Base-by-base conservation (phyloP, 2,797 vertebrate genomes). In the Sebastes paucispinis region DNA sequence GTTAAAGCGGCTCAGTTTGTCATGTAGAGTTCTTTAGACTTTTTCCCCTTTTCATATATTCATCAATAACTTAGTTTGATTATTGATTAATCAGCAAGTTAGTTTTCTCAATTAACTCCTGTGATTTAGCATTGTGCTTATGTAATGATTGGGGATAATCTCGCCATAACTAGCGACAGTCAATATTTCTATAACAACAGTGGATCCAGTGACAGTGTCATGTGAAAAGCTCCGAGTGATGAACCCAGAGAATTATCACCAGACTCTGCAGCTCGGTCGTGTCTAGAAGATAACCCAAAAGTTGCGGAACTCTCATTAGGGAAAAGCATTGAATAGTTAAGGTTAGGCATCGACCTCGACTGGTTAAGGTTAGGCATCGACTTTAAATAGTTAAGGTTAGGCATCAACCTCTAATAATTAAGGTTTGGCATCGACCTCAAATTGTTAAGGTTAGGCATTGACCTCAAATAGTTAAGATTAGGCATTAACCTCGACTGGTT, bases 1-100 rank as follows among this genome's bases (percentile, higher is more conserved):
- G 68, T 69, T 84, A 29, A 71, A 55, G 70, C 43, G 25, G 34
- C 73, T 79, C 32, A 63, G 27, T 55, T 71, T 72, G 65, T 75
- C 54, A 58, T 59, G 25, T 31, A 47, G 57, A 82, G 75, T 79
- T 80, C 50, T 63, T 80, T 77, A 72, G 36, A 67, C 57, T 65
- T 50, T 50, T 50, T 50, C 57, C 83, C 69, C 11, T 58, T 58
- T 27, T 75, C 7, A 72, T 60, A 52, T 58, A 39, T 52, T 59
- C 27, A 52, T 73, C 50, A 43, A 22, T 7, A 57, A 22, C 3
- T 20, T 22, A 13, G 31, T 78, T n/a, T 22, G 6, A 58, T 34
- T 66, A 67, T 67, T 60, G 36, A 59, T 25, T 5, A 10, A 18
- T 55, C 6, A 50, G 13, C n/a, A 63, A 34, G 34, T 34, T 34